Base-by-base conservation (phyloP, 2,113 vertebrate genomes). In the Jacana jacana region DNA sequence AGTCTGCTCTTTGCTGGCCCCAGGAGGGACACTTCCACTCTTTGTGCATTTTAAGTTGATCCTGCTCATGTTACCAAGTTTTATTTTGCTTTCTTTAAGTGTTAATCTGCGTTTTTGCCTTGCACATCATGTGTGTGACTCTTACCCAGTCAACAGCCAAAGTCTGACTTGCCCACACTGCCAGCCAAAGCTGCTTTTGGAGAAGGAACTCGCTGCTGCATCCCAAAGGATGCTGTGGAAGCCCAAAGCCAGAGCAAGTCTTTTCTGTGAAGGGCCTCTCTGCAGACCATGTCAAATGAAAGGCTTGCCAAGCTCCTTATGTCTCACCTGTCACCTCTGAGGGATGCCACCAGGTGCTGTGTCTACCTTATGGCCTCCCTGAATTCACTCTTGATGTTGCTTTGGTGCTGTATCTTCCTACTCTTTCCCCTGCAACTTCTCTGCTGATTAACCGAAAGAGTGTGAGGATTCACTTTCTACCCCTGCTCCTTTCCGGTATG, bases 131-230 rank as follows among this genome's bases (percentile, higher is more conserved):
- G 24, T 76, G 17, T 91, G 54, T 96, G 95, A 95, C 94, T 97
- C 81, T 97, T 97, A 96, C 96, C 92, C 97, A 97, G 97, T 91
- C 96, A 97, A 95, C 76, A 81, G 93, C 83, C 92, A 52, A 49
- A 8, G 2, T 86, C 17, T 68, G 46, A 89, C 54, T 75, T 88
- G 51, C 63, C 75, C 35, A 24, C 4, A 0, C 55, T 86, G 60
- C 46, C 54, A 72, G 31, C n/a, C 49, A 79, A 66, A 86, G 22
- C 60, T 75, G 46, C 28, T 35, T 88, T 66, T 92, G 61, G 71
- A 91, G 88, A 63, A 64, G 8, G 6, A 88, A 40, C 51, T 91
- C 66, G 28, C 40, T 78, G 63, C 46, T 73, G 51, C 70, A 63
- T 94, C 70, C 60, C 49, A 82, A 23, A 65, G 49, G 71, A 52